Conservation (phyloP, 2,797 vertebrate species). For the Pogoniulus pusillus region DNA sequence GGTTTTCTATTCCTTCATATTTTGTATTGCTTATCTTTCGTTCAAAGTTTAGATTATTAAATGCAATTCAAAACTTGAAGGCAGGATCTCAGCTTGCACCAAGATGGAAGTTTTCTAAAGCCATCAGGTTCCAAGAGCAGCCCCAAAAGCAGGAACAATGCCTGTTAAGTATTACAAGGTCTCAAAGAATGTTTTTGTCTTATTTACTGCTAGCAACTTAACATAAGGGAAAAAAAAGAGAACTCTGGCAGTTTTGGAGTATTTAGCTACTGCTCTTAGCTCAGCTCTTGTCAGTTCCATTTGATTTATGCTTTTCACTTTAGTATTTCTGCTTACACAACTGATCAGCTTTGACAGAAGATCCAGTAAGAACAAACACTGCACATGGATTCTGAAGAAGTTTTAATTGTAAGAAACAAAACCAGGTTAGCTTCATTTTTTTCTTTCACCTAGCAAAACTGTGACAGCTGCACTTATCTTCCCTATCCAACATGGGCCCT, state of each 20-base stretch:
- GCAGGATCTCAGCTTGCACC: background rate
- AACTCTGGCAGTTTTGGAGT: background rate
- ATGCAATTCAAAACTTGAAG: background rate
- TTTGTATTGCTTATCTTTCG: background rate
- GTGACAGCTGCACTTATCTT: background rate
- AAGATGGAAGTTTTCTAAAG: background rate
- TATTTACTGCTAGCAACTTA: background rate
- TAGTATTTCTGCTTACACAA: background rate
- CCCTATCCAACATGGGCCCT: background rate
- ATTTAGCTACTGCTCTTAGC: background rate
- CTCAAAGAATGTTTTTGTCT: background rate
- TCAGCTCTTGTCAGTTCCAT: background rate
- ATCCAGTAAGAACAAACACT: background rate
- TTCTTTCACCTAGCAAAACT: background rate
- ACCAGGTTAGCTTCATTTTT: background rate
- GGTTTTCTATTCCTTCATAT: background rate
- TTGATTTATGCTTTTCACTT: background rate
- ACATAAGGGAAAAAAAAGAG: background rate
- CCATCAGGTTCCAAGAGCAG: background rate
- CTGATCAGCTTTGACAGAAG: background rate
- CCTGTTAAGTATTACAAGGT: background rate
- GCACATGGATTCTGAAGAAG: background rate
- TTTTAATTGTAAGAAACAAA: background rate
- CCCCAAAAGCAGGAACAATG: background rate
- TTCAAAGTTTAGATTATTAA: too few species aligned